Evolutionary conservation across 2,113 vertebrate species (phyloP).

Genomic region (Dolichotis patagonum): DNA sequence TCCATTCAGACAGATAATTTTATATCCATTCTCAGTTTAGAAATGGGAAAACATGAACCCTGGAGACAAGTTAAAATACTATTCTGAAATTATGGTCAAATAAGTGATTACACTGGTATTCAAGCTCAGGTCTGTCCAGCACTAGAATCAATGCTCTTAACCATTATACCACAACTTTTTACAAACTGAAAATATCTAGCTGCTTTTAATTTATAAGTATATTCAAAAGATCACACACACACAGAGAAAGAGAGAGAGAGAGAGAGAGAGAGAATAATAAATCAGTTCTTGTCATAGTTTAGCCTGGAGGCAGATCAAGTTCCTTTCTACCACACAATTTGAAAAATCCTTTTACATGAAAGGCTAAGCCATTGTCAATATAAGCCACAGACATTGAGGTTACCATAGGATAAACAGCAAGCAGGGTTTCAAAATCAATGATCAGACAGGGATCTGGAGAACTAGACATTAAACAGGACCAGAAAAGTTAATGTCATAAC

Average conservation of each 20-base stretch:
- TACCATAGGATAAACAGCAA: not conserved
- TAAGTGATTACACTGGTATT: not conserved
- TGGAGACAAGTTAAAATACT: not conserved
- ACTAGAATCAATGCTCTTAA: not conserved
- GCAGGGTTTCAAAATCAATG: slow-evolving; percentile 2
- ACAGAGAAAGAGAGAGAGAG: not conserved
- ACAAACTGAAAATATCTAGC: not conserved
- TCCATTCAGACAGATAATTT: slow-evolving; percentile 12
- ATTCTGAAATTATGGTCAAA: slow-evolving; percentile 15
- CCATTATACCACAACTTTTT: not conserved
- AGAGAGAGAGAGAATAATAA: not conserved
- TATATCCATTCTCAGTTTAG: not conserved
- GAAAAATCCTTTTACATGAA: slow-evolving; percentile 9
- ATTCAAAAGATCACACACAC: not conserved
- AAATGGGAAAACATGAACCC: slow-evolving; percentile 22
- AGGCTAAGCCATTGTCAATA: not conserved
- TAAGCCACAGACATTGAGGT: not conserved
- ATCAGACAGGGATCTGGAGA: not conserved
- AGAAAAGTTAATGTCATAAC: slow-evolving; percentile 7
- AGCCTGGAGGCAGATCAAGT: not conserved
- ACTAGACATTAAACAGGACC: slow-evolving; percentile 27
- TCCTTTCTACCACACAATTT: not conserved
- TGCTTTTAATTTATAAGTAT: not conserved
- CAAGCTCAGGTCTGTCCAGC: not conserved
- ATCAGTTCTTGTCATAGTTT: not conserved